Evolutionary conservation across 2,888 invertebrate species (phyloP), one percentile per base, ranked within the genome.

Genomic region (Synanthedon myopaeformis): DNA sequence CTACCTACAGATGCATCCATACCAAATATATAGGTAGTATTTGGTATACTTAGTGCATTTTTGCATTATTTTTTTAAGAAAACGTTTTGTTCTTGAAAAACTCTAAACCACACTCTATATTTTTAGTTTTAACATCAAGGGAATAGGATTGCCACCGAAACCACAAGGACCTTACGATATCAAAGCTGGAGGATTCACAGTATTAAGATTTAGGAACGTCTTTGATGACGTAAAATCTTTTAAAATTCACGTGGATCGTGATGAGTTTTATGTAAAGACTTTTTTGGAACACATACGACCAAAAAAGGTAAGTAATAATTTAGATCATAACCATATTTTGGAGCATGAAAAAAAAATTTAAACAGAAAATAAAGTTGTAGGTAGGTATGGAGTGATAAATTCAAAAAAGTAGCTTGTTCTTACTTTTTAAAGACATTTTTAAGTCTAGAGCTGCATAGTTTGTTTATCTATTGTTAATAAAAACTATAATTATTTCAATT

Each of bases 131-230:
- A 73, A 74, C 13, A 76, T 87, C 58, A 76, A 67, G 62, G 85
- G 86, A n/a, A 76, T 55, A 57, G 82, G 70, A 3, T 66, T 61
- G 1, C 62, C 65, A 19, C 85, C 87, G 1, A 82, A 79, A 57
- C 87, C 87, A 1, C 79, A 74, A 61, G 87, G 87, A 0, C 87
- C 87, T 0, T 79, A 59, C 49, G 69, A 75, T 57, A 74, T 87
- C 53, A 75, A 66, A 64, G 65, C 71, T 3, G 85, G 84, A 1
- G 72, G 73, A 3, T 74, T 11, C 49, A 63, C 67, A 4, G 58
- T 58, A 1, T 79, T 87, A 17, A 64, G 55, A 14, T 87, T 87
- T 58, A 87, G 81, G 65, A 87, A 87, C 56, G 64, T 85, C 5
- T 86, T 85, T 58, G 67, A 71, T 41, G 76, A 82, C 0, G 59